Percentiles rank a stretch among this genome's conserved stretches.
Conservation (phyloP, 2,888 invertebrate genomes). For the Cryptocephalus moraei region DNA sequence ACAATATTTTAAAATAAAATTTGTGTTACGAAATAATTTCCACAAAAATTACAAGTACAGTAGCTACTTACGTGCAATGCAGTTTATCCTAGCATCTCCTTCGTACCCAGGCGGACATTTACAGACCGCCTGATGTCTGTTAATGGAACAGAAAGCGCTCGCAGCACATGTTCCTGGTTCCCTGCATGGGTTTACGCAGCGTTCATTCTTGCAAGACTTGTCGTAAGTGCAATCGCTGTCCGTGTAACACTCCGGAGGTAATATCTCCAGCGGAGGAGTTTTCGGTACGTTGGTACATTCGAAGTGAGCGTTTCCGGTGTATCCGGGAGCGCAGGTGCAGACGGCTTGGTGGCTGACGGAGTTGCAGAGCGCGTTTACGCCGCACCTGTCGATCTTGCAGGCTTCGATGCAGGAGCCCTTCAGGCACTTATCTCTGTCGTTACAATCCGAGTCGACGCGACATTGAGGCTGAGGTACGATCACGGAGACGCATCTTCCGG, state of each 20-base stretch:
- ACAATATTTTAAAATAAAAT: no score
- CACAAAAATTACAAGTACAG: no score
- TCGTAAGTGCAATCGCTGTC: conserved; percentile 70
- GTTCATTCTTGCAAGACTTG: conserved; percentile 63
- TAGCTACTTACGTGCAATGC: conserved; percentile 66
- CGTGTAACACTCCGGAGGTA: conserved; percentile 57
- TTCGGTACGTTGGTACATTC: conserved; percentile 51
- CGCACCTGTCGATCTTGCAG: conserved; percentile 68
- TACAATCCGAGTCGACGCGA: conserved; percentile 63
- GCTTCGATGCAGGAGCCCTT: conserved; percentile 69
- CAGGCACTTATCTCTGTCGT: conserved; percentile 58
- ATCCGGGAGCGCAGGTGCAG: conserved; percentile 70
- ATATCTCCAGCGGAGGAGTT: conserved; percentile 35
- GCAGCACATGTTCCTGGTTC: conserved; percentile 59
- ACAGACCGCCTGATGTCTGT: conserved; percentile 65
- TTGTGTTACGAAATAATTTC: no score
- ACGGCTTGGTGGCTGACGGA: conserved; percentile 65
- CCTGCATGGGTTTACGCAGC: conserved; percentile 69
- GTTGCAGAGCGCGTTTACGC: conserved; percentile 72
- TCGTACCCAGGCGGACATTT: conserved; percentile 69
- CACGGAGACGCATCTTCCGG: conserved; percentile 56
- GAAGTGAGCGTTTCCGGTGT: conserved; percentile 65
- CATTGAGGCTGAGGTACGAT: conserved; percentile 47
- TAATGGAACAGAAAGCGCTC: conserved; percentile 73
- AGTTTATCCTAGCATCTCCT: conserved; percentile 62